Conservation (phyloP, 1,140 invertebrate species). For the Drosophila malerkotliana region DNA sequence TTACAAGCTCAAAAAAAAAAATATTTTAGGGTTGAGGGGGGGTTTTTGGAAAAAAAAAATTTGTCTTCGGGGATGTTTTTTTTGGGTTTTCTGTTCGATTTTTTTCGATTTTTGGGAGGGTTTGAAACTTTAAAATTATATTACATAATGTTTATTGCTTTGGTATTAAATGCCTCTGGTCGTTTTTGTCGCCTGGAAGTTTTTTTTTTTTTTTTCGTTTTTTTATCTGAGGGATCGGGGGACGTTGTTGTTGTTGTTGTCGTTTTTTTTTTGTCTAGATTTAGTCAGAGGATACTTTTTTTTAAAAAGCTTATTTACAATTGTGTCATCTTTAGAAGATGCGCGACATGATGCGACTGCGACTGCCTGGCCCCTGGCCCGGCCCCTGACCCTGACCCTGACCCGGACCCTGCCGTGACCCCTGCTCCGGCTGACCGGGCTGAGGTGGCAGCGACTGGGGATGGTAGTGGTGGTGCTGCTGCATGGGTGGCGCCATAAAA, state of each 20-base stretch:
- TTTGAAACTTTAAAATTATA: constrained; percentile 73
- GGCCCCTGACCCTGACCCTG: constrained; percentile 1
- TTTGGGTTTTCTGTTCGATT: constrained; percentile 1
- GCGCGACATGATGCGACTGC: constrained; percentile 81
- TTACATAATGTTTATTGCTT: constrained; percentile 82
- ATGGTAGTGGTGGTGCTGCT: constrained; percentile 10
- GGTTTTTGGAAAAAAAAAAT: constrained; percentile 17
- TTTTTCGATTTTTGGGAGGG: neutral
- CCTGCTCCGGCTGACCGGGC: constrained; percentile 32
- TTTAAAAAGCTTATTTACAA: constrained; percentile 61
- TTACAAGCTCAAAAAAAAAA: constrained; percentile 55
- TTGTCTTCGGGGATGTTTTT: constrained; percentile 2
- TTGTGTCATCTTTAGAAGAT: constrained; percentile 78
- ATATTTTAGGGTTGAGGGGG: neutral
- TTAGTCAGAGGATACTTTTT: constrained; percentile 23
- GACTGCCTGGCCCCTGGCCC: constrained; percentile 28
- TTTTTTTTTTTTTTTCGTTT: neutral
- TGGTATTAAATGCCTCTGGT: constrained; percentile 83
- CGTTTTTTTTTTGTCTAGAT: neutral
- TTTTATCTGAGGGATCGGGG: too few relatives aligned
- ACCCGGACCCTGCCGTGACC: neutral
- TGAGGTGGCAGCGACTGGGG: constrained; percentile 28
- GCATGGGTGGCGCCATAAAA: constrained; percentile 50
- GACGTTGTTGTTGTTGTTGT: too few relatives aligned
- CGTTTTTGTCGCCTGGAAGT: constrained; percentile 62